Conservation (phyloP, 2,113 vertebrate species). For the Crotophaga sulcirostris region DNA sequence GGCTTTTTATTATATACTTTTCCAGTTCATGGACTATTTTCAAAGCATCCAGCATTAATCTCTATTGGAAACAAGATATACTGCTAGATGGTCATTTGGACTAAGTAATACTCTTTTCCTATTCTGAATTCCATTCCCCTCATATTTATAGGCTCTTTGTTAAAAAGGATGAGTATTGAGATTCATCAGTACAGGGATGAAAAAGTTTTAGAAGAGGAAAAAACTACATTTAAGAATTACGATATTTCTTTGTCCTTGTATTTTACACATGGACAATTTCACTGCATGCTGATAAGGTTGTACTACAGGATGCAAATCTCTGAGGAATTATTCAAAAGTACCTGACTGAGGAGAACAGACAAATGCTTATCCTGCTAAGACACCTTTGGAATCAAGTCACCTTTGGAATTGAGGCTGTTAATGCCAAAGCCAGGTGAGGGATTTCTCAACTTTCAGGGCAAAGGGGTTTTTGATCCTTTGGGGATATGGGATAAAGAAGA, state of each 20-base stretch:
- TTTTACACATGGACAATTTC: not conserved
- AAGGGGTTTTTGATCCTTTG: not conserved
- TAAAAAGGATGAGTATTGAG: not conserved
- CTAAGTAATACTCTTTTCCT: not conserved
- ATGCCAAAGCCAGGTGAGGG: not conserved
- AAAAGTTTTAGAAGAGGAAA: not conserved
- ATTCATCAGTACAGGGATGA: not conserved
- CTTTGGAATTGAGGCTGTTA: not conserved
- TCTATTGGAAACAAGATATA: not conserved
- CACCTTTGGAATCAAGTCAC: too few species aligned
- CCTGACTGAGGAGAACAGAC: not conserved
- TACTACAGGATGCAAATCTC: not conserved
- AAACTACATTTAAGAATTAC: not conserved
- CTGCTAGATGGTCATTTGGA: not conserved
- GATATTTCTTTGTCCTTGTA: not conserved
- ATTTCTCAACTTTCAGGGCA: not conserved
- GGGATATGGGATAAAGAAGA: too few species aligned
- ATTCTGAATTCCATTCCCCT: not conserved
- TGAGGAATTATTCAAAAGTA: not conserved
- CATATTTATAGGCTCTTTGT: not conserved
- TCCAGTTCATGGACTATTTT: not conserved
- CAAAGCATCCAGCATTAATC: not conserved
- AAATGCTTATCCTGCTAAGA: not conserved
- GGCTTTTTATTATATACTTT: not conserved
- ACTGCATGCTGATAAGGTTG: not conserved